Evolutionary conservation across 2,113 vertebrate species (phyloP), one percentile per base, ranked within the genome.

Genomic region (Nyctibius bracteatus): DNA sequence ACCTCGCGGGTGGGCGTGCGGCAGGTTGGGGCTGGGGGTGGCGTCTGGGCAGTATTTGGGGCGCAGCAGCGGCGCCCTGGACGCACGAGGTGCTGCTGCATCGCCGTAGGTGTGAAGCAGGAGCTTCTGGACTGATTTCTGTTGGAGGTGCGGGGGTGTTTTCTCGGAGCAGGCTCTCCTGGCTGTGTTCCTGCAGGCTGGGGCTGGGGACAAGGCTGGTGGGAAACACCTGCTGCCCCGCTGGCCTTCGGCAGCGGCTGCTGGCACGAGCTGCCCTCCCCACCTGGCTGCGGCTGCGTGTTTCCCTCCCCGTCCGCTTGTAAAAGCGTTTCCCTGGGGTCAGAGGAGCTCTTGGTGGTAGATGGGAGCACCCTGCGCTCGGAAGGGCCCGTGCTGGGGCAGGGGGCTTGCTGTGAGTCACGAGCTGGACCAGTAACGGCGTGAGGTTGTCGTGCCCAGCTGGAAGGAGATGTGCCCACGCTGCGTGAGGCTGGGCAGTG

Each of bases 191-290:
- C 8, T 0, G 8, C 28, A 10, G 46, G 58, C 35, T 3, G 2
- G 51, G 30, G 25, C 63, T 95, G 77, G 82, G 79, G 55, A 94
- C 49, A 86, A 81, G 5, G 14, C 57, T n/a, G 15, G 15, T 6
- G 12, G 58, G 62, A 8, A 90, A 33, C 95, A 96, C 81, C 88
- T 95, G 96, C 77, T 78, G 37, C 10, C 19, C 19, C 28, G 10
- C 8, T 44, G 92, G 81, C 96, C 94, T 97, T 95, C 87, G 70
- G 52, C 59, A 25, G 83, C 88, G 46, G 87, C 58, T 91, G 74
- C 70, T 87, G 81, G 58, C 39, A 37, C 1, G 16, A 15, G 35
- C 17, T 24, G 31, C 31, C 74, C 57, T 11, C 1, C 5, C 12
- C 41, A 75, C 43, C 58, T 58, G 62, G 10, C 37, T 15, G 21